A percentile compares a stretch with the other conserved stretches of the same genome.
These are phyloP conservation scores for Stenolophus ochropezus DNA, from an alignment of 2,888 invertebrate genomes.

Conservation along the genomic window DNA sequence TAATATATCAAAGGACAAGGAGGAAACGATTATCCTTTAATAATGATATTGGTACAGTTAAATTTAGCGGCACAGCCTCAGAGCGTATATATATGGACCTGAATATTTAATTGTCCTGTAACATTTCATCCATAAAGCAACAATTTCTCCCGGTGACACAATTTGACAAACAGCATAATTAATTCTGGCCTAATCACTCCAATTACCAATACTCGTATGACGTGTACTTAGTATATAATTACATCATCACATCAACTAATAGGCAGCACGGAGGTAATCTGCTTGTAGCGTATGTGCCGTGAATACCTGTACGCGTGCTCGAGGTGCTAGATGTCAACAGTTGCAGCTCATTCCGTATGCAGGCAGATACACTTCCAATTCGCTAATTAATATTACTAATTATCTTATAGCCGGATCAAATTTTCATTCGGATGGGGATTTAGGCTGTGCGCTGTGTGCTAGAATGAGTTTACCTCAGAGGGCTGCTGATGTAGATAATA, in stretches of 20 bases:
- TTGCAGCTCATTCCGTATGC: neutral
- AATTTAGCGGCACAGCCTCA: too few relatives aligned
- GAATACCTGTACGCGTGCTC: neutral
- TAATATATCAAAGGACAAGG: too few relatives aligned
- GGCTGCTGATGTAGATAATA: too few relatives aligned
- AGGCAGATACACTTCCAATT: neutral
- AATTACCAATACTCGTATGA: neutral
- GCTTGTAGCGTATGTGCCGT: neutral
- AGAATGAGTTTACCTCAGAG: too few relatives aligned
- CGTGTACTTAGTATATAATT: slow-evolving; percentile 16
- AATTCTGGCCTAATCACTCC: neutral
- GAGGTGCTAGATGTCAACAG: neutral
- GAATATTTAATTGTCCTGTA: neutral
- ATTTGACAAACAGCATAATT: neutral
- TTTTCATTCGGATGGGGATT: neutral
- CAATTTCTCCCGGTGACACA: neutral
- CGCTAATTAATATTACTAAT: neutral
- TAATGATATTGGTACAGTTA: too few relatives aligned
- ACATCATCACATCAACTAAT: slow-evolving; percentile 33
- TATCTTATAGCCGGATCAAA: neutral
- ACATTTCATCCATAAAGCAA: neutral
- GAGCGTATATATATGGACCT: too few relatives aligned
- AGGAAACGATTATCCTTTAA: too few relatives aligned
- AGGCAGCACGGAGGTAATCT: slow-evolving; percentile 11
- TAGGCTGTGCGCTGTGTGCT: too few relatives aligned